These are phyloP conservation scores for Octodonta nipae DNA, from an alignment of 2,888 invertebrate genomes.

Conservation along the genomic window DNA sequence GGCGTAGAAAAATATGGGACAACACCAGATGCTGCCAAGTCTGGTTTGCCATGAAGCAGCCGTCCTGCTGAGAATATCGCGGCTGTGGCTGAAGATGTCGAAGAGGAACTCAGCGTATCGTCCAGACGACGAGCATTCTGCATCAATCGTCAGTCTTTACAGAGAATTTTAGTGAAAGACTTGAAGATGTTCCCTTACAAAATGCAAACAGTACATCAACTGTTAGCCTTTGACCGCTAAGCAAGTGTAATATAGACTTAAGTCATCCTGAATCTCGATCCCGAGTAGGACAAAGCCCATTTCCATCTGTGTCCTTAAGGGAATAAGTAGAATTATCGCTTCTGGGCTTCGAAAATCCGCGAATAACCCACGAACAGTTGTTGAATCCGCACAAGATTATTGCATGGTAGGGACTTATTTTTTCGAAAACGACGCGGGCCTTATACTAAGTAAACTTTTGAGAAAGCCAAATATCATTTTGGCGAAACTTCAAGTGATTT, in stretches of 20 bases:
- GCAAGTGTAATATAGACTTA: not conserved
- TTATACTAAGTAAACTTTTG: no score
- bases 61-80: conserved; percentile 1
- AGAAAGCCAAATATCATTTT: no score
- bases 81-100: not conserved
- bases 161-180: not conserved
- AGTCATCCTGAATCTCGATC: conserved; percentile 1
- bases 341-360: no score
- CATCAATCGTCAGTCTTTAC: not conserved
- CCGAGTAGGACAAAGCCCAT: no score
- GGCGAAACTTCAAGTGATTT: no score
- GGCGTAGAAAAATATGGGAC: conserved; percentile 1
- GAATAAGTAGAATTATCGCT: no score
- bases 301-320: no score
- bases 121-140: not conserved
- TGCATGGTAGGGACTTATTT: no score
- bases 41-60: not conserved
- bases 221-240: conserved; percentile 1
- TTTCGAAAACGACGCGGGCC: no score
- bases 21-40: not conserved
- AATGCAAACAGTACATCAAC: not conserved
- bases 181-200: not conserved
- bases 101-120: not conserved
- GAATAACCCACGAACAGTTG: no score
- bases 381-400: no score